A percentile compares a stretch with the other conserved stretches of the same genome.
These are phyloP conservation scores for Heloderma charlesbogerti DNA, from an alignment of 2,113 vertebrate genomes.

Conservation along the genomic window DNA sequence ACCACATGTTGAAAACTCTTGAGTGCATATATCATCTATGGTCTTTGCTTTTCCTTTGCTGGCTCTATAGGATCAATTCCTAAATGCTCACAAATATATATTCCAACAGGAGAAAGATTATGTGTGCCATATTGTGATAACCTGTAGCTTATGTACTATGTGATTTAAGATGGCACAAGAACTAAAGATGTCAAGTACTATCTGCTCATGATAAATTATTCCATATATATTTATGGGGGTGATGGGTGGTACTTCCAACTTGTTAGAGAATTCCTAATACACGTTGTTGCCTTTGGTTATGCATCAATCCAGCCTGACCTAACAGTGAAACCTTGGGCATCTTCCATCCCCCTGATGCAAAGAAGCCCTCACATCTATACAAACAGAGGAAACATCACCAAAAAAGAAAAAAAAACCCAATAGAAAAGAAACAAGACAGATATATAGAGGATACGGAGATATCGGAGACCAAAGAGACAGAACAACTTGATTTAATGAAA, in stretches of 20 bases:
- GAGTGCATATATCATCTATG: not conserved
- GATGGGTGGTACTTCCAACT: not conserved
- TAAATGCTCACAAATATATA: constrained; percentile 30
- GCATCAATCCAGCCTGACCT: not conserved
- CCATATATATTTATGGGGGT: not conserved
- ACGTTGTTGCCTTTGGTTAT: not conserved
- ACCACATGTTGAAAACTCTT: not conserved
- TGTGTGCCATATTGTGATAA: constrained; percentile 27
- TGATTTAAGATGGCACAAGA: constrained; percentile 24
- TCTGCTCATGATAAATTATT: constrained; percentile 26
- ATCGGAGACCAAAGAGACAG: not conserved
- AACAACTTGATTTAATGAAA: not conserved
- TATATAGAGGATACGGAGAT: not conserved
- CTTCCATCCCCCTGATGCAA: not conserved
- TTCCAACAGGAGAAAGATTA: not conserved
- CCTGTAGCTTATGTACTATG: not conserved
- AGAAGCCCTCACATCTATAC: not conserved
- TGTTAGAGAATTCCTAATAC: constrained; percentile 11
- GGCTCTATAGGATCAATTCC: not conserved
- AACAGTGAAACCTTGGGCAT: not conserved
- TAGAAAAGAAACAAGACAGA: not conserved
- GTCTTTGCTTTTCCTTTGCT: not conserved
- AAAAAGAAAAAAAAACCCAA: not conserved
- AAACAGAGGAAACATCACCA: not conserved
- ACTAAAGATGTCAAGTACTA: constrained; percentile 38